Evolutionary conservation across 2,888 invertebrate genomes (phyloP).

Genomic region (Linnaemya tessellans): DNA sequence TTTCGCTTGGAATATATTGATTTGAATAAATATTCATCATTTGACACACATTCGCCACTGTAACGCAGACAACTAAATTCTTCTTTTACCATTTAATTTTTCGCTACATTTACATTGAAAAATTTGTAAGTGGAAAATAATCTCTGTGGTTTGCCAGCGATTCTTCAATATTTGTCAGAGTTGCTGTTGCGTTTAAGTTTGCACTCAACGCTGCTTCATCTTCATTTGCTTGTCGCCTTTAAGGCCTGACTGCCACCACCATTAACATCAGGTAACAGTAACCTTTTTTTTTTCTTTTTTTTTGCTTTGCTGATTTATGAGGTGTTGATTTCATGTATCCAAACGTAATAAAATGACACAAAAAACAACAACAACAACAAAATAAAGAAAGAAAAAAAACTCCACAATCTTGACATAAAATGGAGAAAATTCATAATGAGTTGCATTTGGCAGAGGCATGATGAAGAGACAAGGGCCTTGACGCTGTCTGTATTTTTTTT

Average conservation of each 20-base stretch:
- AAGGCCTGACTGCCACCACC: conserved; percentile 24
- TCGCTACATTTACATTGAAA: conserved; percentile 10
- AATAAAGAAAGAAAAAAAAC: neutral
- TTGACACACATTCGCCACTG: neutral
- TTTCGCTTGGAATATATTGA: neutral
- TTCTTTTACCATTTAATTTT: neutral
- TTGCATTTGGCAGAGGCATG: conserved; percentile 3
- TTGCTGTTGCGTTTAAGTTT: conserved; percentile 25
- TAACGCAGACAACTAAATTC: neutral
- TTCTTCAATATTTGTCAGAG: conserved; percentile 11
- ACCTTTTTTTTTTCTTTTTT: conserved; percentile 40
- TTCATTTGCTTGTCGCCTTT: conserved; percentile 38
- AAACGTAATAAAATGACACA: conserved; percentile 57
- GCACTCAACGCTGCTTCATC: conserved; percentile 42
- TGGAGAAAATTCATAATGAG: conserved; percentile 60
- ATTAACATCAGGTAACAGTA: conserved; percentile 59
- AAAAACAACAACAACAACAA: neutral
- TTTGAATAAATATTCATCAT: neutral
- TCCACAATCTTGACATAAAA: conserved; percentile 22
- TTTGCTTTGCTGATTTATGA: conserved; percentile 62
- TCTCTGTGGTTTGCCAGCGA: conserved; percentile 24
- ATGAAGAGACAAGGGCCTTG: conserved; percentile 45
- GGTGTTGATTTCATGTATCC: conserved; percentile 71
- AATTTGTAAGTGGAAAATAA: neutral
- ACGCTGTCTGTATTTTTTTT: neutral